phyloP scores from a whole-genome alignment of 2,113 vertebrate species.

The Cyanistes caeruleus region DNA sequence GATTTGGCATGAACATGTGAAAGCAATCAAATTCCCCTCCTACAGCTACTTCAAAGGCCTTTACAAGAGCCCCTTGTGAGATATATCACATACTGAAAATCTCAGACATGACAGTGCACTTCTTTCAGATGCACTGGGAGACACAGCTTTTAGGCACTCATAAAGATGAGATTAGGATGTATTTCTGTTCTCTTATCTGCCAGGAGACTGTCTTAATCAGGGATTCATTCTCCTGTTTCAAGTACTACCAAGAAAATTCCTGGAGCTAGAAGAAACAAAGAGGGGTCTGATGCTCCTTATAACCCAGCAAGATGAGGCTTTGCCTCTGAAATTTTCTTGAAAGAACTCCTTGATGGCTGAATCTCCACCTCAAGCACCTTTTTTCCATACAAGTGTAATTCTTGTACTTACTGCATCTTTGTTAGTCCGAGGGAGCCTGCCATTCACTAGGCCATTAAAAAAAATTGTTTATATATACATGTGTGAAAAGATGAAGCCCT shows the following conservation, averaged over 20 bases:
- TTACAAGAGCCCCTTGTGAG: background rate
- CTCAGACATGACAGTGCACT: background rate
- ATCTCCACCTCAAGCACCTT: background rate
- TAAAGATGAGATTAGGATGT: background rate
- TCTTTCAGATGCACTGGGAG: background rate
- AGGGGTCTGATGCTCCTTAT: background rate
- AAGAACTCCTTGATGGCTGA: background rate
- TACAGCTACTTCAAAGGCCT: slow-evolving; percentile 19
- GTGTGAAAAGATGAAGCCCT: background rate
- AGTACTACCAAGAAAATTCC: background rate
- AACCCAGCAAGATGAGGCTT: background rate
- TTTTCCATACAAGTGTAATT: background rate
- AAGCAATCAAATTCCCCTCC: background rate
- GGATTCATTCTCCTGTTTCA: background rate
- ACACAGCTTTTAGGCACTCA: background rate
- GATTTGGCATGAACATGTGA: background rate
- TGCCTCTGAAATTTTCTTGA: background rate
- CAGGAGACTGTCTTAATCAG: background rate
- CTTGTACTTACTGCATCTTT: background rate
- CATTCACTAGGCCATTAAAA: background rate
- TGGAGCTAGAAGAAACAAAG: background rate
- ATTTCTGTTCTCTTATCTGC: background rate
- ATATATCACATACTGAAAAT: background rate
- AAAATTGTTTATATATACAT: background rate
- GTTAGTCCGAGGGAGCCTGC: background rate